A percentile compares a stretch with the other conserved stretches of the same genome.
Evolutionary conservation across 1,140 invertebrate species (phyloP).

Genomic region (Thaumatotibia leucotreta): DNA sequence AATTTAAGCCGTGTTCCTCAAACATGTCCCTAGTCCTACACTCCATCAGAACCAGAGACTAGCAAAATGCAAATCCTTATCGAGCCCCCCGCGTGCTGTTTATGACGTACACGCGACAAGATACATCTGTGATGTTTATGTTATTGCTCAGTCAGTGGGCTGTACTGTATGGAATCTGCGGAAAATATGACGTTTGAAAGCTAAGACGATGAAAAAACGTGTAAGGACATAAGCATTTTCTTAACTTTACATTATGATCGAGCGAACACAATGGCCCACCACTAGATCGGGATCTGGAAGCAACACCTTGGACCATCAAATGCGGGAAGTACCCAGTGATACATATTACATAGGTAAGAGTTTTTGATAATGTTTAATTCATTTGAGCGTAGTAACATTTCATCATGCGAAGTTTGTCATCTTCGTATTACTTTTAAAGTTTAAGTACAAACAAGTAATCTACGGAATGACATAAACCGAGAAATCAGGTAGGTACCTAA

Average conservation of each 20-base stretch:
- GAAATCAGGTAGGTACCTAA: no score
- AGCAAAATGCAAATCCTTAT: conserved; percentile 20
- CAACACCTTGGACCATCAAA: no score
- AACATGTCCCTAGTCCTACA: not conserved
- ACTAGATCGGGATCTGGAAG: not conserved
- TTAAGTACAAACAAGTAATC: no score
- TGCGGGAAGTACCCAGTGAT: no score
- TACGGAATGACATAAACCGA: no score
- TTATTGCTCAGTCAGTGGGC: conserved; percentile 38
- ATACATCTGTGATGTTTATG: conserved; percentile 52
- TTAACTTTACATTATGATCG: not conserved
- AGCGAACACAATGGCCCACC: not conserved
- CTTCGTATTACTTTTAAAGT: no score
- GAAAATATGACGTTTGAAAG: not conserved
- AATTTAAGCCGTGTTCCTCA: not conserved
- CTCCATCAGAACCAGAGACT: not conserved
- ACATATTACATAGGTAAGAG: no score
- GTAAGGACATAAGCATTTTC: not conserved
- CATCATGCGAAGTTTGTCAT: no score
- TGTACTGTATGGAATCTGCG: not conserved
- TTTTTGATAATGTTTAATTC: no score
- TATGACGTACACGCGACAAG: conserved; percentile 35
- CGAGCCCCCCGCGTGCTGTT: conserved; percentile 48
- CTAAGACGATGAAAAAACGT: not conserved
- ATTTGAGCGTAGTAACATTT: no score